Evolutionary conservation across 2,113 vertebrate species (phyloP), one percentile per base, ranked within the genome.

Genomic region (Protomyctophum bolini): DNA sequence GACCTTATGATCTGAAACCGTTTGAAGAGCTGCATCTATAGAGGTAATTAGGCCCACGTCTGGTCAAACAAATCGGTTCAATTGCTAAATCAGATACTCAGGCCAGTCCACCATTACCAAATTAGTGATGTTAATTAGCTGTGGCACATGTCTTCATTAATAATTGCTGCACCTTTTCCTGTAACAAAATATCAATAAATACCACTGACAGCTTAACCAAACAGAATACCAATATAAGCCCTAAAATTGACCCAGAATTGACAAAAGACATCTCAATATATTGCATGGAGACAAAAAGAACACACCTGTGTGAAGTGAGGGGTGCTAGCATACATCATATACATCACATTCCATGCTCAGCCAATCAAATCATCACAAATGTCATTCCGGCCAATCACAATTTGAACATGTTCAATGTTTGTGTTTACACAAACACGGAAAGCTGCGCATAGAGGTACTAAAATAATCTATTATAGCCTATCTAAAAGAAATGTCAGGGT

Each of bases 71-170:
- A 88, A 86, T 77, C 41, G 72, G 79, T 80, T 85, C 80, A 83
- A 76, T 84, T 68, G 71, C 65, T 75, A 84, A 86, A 89, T 91
- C 78, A 82, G 76, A 84, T 85, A 84, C 63, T 67, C 15, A 67
- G 68, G 59, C 70, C 77, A 79, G 66, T 82, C 80, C 65, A 81
- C 72, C 79, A 79, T 82, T 88, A 79, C 73, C 76, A 84, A 89
- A 92, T 89, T 88, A 90, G 83, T 79, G 76, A 41, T 81, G 75
- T 77, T 86, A 86, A 91, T 89, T 87, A 90, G 80, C 73, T 79
- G 57, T 52, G 52, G 74, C 80, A 85, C 86, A 84, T 77, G 80
- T 85, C 86, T 86, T 83, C 82, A 88, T 88, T 86, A 82, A 77
- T 82, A 78, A 89, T 81, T 72, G 66, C 80, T 85, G 63, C 63